Evolutionary conservation across 1,140 invertebrate genomes (phyloP).

Genomic region (Solenopsis invicta): DNA sequence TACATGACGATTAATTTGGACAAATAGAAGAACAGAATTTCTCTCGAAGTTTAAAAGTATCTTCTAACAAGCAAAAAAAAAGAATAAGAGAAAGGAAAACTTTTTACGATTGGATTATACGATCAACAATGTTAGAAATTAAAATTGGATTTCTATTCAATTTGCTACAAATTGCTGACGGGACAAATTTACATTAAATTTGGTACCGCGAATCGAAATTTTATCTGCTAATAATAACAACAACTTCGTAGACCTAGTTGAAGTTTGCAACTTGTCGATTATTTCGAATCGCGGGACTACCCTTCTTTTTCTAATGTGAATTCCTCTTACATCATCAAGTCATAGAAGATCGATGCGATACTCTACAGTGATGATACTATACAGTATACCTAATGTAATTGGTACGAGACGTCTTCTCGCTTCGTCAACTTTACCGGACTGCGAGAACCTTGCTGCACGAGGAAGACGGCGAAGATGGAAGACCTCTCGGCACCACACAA

Average conservation of each 20-base stretch:
- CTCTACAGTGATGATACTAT: not conserved
- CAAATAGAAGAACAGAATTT: not conserved
- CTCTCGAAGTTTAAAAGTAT: not conserved
- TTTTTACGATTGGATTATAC: not conserved
- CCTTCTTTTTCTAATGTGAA: not conserved
- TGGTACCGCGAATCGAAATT: not conserved
- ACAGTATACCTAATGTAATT: not conserved
- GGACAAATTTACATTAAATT: not conserved
- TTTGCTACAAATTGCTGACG: too few relatives aligned
- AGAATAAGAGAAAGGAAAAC: not conserved
- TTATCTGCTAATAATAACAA: not conserved
- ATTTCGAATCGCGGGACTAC: not conserved
- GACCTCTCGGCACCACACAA: not conserved
- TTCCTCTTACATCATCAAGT: not conserved
- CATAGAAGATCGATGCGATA: slow-evolving; percentile 2
- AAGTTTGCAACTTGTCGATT: not conserved
- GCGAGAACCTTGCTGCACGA: not conserved
- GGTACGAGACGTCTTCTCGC: not conserved
- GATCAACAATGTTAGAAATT: not conserved
- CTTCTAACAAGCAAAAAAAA: not conserved
- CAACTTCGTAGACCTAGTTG: not conserved
- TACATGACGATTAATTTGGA: not conserved
- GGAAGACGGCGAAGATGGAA: not conserved
- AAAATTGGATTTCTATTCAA: not conserved
- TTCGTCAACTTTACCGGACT: not conserved